Conservation (phyloP, 2,888 invertebrate genomes). For the Pachymerium ferrugineum region DNA sequence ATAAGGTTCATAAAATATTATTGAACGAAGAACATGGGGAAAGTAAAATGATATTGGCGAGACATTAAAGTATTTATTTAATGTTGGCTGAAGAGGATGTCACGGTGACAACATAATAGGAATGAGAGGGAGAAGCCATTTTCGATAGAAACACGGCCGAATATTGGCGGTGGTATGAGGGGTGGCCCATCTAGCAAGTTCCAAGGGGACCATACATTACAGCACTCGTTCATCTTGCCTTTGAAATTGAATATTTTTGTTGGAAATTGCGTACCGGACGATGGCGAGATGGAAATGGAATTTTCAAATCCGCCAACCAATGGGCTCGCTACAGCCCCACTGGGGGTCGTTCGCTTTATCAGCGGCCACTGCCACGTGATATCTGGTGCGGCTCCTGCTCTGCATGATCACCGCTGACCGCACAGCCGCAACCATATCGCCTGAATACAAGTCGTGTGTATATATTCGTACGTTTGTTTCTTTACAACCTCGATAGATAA, state of each 20-base stretch:
- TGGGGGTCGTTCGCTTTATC: slow-evolving; percentile 23
- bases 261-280: slow-evolving; percentile 4
- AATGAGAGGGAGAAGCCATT: background rate
- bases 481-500: slow-evolving; percentile 8
- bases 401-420: slow-evolving; percentile 1
- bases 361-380: slow-evolving; percentile 25
- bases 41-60: too few species aligned
- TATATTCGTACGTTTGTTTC: background rate
- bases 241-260: slow-evolving; percentile 25
- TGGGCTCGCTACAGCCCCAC: slow-evolving; percentile 24
- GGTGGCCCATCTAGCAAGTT: background rate
- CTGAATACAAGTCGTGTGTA: background rate
- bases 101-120: background rate
- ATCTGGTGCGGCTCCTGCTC: background rate
- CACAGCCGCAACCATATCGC: background rate
- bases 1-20: too few species aligned
- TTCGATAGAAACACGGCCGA: background rate
- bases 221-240: slow-evolving; percentile 16
- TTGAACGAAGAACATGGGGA: too few species aligned
- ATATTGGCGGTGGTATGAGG: background rate
- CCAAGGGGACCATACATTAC: slow-evolving; percentile 1
- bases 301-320: slow-evolving; percentile 25
- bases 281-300: slow-evolving; percentile 7
- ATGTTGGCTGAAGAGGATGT: too few species aligned
- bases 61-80: too few species aligned